Evolutionary conservation across 2,113 vertebrate genomes (phyloP).

Genomic region (Zosterops pallidus): DNA sequence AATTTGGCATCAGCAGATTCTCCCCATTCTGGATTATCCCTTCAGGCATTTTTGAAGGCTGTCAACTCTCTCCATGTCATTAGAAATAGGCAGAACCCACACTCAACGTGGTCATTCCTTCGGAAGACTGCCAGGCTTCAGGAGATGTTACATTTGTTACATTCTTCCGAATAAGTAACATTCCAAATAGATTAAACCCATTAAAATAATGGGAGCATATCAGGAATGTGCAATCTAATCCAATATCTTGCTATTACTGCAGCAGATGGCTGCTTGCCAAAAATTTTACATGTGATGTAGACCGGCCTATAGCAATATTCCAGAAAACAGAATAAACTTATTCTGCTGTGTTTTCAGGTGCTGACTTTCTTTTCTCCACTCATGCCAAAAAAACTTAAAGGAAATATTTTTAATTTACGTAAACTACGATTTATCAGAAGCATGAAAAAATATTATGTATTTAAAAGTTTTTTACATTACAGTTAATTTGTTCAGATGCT

Average conservation of each 20-base stretch:
- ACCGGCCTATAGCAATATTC: neutral
- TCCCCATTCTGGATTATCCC: neutral
- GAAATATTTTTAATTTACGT: neutral
- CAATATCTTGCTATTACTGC: constrained; percentile 13
- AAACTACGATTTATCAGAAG: neutral
- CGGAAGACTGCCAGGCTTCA: constrained; percentile 33
- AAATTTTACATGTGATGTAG: neutral
- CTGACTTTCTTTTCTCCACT: neutral
- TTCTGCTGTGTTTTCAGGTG: neutral
- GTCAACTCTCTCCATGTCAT: neutral
- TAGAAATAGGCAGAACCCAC: neutral
- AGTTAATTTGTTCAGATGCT: neutral
- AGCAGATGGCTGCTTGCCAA: constrained; percentile 51
- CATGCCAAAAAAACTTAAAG: neutral
- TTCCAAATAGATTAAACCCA: constrained; percentile 58
- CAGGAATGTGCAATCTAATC: constrained; percentile 35
- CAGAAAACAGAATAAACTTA: neutral
- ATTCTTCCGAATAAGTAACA: constrained; percentile 28
- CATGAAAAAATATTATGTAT: neutral
- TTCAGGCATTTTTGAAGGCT: constrained; percentile 10
- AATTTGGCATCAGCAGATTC: neutral
- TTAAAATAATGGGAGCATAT: constrained; percentile 64
- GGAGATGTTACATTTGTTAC: constrained; percentile 38
- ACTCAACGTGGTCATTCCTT: neutral
- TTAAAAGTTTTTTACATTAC: neutral